Base-by-base conservation (phyloP, 2,113 vertebrate species). In the Sclerurus mexicanus region DNA sequence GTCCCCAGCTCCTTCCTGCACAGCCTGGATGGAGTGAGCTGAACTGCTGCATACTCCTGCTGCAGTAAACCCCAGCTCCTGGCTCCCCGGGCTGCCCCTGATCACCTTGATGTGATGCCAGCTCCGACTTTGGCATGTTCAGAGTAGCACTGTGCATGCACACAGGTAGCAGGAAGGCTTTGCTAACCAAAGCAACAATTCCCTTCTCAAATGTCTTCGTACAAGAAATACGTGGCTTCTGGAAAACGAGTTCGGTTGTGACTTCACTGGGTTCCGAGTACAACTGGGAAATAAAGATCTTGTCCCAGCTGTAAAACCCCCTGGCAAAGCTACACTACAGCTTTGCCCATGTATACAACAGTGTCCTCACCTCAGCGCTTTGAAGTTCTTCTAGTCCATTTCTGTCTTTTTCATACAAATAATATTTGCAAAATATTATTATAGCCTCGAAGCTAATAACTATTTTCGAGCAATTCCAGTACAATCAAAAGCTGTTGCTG, bases 401-500 rank as follows among this genome's bases (percentile, higher is more conserved):
- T 74, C 85, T 80, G 49, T 0, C n/a, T 87, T 89, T 92, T 94
- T 76, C 60, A 58, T 10, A 52, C 53, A 75, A 80, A 76, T 44
- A 55, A 12, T n/a, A 64, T 42, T 73, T 68, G n/a, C 46, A 53
- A 82, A 78, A 63, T 30, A 30, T 30, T 63, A 63, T 63, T 63
- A 91, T 17, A 91, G 55, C 64, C 89, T 91, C 49, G 53, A 83
- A 93, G 82, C 49, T 94, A 96, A 90, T 79, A 89, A 93, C 77
- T 94, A 86, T 96, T 97, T 96, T 89, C 72, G 81, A 96, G 89
- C 86, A 92, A 88, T 78, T 95, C 59, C 83, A 87, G 75, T 27
- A 50, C 52, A 92, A 73, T 80, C 37, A 80, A 91, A 79, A 46
- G 63, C 85, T 87, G 87, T 90, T 93, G 94, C 30, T 90, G 71